Base-by-base conservation (phyloP, 2,797 vertebrate species). In the Danio jaintianensis region DNA sequence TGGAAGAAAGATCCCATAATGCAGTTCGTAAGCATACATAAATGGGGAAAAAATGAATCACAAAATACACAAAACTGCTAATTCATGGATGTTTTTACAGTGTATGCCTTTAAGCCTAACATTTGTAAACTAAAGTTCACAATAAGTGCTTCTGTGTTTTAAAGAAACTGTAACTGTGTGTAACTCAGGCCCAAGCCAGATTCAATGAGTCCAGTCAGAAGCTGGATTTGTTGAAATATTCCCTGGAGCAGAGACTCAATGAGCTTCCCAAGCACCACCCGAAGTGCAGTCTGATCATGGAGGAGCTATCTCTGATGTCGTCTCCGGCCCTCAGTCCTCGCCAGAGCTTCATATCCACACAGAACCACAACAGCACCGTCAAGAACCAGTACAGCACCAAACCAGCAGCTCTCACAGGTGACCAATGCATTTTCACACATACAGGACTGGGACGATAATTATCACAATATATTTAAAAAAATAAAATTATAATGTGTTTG, bases 191-290 rank as follows among this genome's bases (percentile, higher is more conserved):
- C 1, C 96, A 96, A 91, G 94, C 96, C 78, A 94, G 95, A 91
- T 96, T 96, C 91, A 96, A 96, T 88, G 95, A 96, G 82, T 96
- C 95, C 82, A 96, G 93, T 89, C 96, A 96, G 91, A 96, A 96
- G 91, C 72, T 96, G 90, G 95, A 96, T 81, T 94, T 96, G 81
- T 90, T 96, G 87, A 96, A 96, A 80, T 95, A 95, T 88, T 96
- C 96, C 52, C 88, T 96, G 91, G 96, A 96, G 86, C 95, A 96
- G 86, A 94, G 96, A 89, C 87, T 96, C 85, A 95, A 88, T 36
- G 96, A 96, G 90, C 95, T 96, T 82, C 96, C 95, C 9, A 94
- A 95, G 89, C 95, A 96, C 86, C 94, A 96, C 81, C 94, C 95
- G 76, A 96, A 96, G 91, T 95, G 93, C 90, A 92, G 92, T 92